Base-by-base conservation (phyloP, 2,888 invertebrate genomes). In the Amphimallon solstitiale region DNA sequence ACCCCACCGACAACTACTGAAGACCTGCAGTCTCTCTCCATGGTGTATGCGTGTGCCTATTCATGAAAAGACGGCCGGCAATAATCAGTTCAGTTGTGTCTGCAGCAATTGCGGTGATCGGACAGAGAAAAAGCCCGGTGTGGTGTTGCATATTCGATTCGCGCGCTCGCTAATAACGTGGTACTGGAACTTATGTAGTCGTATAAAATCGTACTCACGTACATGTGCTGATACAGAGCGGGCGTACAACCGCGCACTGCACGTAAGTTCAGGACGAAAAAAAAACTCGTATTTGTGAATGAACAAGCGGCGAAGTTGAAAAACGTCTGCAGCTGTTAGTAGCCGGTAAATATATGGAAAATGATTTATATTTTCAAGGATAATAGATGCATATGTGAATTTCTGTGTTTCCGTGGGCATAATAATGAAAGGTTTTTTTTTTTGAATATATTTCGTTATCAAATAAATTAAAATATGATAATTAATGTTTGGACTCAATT, bases 21-120 rank as follows among this genome's bases (percentile, higher is more conserved):
- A 56, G 56, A 56, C 56, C 23, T 56, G 43, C 56, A 43, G 56
- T 56, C 40, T 56, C 56, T 56, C 56, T 56, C 56, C 29, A 29
- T 29, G n/a, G 29, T 23, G 23, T 56, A 21, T 23, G 23, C 40
- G 19, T 21, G 54, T 14, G 54, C 40, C 40, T 56, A 56, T 43
- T 56, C 56, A 56, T 56, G 43, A 56, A 56, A 56, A 40, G 40
- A 43, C 56, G 49, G 34, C 34, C 34, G 34, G 34, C 49, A 51
- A 51, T 51, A 56, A 56, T 40, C 40, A 14, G 38, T 38, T 56
- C 56, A 29, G 56, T 56, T 56, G 56, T 43, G 40, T 56, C 56
- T 56, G 14, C 23, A 40, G 56, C 21, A 56, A 56, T 40, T 40
- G 40, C 43, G 43, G 17, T 12, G 40, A 21, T 29, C 40, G 43